These are phyloP conservation scores for Cyrtodaria siliqua DNA, from an alignment of 2,888 invertebrate species.

Conservation along the genomic window DNA sequence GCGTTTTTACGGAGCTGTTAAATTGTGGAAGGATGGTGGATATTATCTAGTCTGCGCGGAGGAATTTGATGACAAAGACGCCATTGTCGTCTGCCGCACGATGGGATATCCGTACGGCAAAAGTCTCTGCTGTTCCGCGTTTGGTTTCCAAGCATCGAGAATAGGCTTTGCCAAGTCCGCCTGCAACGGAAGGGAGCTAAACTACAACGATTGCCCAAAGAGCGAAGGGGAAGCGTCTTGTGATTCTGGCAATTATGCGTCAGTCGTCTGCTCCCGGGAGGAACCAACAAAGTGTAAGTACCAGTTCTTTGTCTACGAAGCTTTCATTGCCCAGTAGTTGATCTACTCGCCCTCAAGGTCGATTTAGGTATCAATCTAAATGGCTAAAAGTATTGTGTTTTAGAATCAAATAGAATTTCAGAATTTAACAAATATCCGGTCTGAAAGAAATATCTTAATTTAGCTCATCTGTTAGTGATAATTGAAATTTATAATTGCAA, in stretches of 20 bases:
- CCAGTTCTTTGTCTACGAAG: too few relatives aligned
- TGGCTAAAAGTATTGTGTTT: too few relatives aligned
- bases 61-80: slow-evolving; percentile 90
- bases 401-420: too few relatives aligned
- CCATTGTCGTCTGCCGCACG: slow-evolving; percentile 85
- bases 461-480: too few relatives aligned
- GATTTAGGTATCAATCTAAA: too few relatives aligned
- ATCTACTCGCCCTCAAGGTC: too few relatives aligned
- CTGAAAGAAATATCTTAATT: too few relatives aligned
- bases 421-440: too few relatives aligned
- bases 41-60: slow-evolving; percentile 89
- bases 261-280: slow-evolving; percentile 75
- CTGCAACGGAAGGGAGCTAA: slow-evolving; percentile 86
- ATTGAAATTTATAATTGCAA: too few relatives aligned
- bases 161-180: slow-evolving; percentile 62
- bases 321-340: too few relatives aligned
- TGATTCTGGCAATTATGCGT: slow-evolving; percentile 69
- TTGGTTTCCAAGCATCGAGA: slow-evolving; percentile 50
- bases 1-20: slow-evolving; percentile 65
- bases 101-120: slow-evolving; percentile 85
- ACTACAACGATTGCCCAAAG: slow-evolving; percentile 63
- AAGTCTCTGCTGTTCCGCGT: slow-evolving; percentile 69
- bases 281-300: slow-evolving; percentile 20
- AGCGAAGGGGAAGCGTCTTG: slow-evolving; percentile 39
- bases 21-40: slow-evolving; percentile 57